Percentiles rank a stretch among this genome's conserved stretches.
Conservation (phyloP, 2,113 vertebrate species). For the Ardeotis arabs region DNA sequence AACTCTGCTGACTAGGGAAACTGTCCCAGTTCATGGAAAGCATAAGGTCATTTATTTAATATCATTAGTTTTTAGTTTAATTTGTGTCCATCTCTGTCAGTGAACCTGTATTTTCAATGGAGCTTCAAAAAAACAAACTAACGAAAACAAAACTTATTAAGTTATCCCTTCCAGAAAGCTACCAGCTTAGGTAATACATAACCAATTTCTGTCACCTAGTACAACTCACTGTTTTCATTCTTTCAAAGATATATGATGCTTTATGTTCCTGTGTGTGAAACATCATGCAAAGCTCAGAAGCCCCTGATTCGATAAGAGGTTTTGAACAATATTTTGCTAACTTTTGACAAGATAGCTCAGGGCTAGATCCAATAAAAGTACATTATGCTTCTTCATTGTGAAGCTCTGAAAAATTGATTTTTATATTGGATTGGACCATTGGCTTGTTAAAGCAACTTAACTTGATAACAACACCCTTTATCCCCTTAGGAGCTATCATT, state of each 20-base stretch:
- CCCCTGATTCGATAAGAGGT: background rate
- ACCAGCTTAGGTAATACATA: background rate
- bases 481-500: constrained; percentile 22
- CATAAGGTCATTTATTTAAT: background rate
- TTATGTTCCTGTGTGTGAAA: background rate
- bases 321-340: constrained; percentile 32
- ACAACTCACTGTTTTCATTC: background rate
- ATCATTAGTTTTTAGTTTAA: background rate
- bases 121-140: background rate
- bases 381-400: constrained; percentile 24
- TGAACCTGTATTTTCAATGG: background rate
- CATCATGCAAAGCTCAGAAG: background rate
- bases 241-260: background rate
- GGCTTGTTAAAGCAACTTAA: constrained; percentile 52
- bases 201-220: background rate
- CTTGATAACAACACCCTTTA: constrained; percentile 38
- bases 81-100: background rate
- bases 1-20: background rate
- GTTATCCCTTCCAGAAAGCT: background rate
- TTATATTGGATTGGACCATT: constrained; percentile 50
- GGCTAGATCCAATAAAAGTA: constrained; percentile 50
- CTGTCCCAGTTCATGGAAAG: background rate
- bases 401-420: constrained; percentile 51
- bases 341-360: constrained; percentile 31
- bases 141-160: background rate